Evolutionary conservation across 53 echinoderm and acorn worm species (phyloP), one percentile per base, ranked within the genome.

Genomic region (Paracentrotus lividus): DNA sequence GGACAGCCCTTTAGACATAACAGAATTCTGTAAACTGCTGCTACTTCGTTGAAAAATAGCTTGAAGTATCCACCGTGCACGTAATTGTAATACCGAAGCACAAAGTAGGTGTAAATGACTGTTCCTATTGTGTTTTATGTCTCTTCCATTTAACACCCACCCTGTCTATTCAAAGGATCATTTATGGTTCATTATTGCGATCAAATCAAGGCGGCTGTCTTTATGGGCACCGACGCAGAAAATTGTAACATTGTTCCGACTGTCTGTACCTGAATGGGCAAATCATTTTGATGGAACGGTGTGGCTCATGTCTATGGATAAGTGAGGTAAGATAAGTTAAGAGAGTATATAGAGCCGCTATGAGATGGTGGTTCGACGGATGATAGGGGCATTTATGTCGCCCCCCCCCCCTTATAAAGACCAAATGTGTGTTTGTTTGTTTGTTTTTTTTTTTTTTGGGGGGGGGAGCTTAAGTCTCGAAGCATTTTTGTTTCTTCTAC

Each of bases 201-300:
- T 55, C 86, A 86, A 1, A 86, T 86, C 86, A 86, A 86, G 33
- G 86, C 86, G 86, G 86, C 54, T 21, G 32, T 9, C 86, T 86
- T 86, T 15, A 32, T 32, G 34, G n/a, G 53, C 89, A 89, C 12
- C 45, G 65, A 57, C 23, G 89, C 43, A 57, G 59, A 89, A 89
- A 89, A 89, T 89, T 89, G 89, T 56, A 43, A 64, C 58, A 65
- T 89, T 89, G 89, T 89, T 64, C 86, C 54, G 86, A 86, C 53
- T 86, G 86, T 86, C 86, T 86, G 33, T 13, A 20, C 33, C 86
- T 54, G 86, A 56, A 86, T 86, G 55, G 86, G 8, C 7, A 55
- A 86, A 52, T 7, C 54, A 27, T 34, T 55, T 34, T 55, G 56
- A 86, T 20, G 86, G 86, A 86, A 49, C 5, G 86, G 86, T 81